Conservation (phyloP, 2,113 vertebrate genomes). For the Pheucticus melanocephalus region DNA sequence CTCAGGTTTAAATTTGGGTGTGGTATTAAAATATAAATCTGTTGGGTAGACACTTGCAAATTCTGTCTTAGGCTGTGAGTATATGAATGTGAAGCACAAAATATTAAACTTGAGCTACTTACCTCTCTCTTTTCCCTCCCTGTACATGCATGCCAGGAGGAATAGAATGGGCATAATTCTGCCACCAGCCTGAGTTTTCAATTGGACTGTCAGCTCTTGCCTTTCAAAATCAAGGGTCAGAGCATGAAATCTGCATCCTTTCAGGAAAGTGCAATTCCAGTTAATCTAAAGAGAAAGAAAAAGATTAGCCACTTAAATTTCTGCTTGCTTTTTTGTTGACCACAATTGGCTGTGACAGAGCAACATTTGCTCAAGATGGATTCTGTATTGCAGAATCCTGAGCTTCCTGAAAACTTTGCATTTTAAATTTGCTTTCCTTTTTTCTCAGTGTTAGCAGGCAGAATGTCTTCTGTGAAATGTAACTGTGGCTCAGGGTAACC, state of each 20-base stretch:
- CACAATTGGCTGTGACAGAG: not conserved
- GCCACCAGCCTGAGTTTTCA: not conserved
- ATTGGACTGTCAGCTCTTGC: not conserved
- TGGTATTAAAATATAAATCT: not conserved
- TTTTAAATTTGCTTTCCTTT: not conserved
- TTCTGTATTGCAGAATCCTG: not conserved
- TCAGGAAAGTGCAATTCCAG: not conserved
- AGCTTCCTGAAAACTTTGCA: not conserved
- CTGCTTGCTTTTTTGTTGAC: not conserved
- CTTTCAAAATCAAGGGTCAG: not conserved
- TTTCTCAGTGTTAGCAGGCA: not conserved
- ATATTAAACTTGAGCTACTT: not conserved
- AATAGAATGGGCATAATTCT: not conserved
- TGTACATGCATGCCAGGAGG: not conserved
- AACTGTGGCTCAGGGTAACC: not conserved
- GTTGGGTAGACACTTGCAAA: not conserved
- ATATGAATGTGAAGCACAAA: not conserved
- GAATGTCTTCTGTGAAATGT: not conserved
- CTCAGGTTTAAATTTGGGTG: not conserved
- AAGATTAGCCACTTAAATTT: not conserved
- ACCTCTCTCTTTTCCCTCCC: rapidly evolving
- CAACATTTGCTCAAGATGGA: not conserved
- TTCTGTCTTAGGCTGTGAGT: not conserved
- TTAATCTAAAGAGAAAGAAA: not conserved
- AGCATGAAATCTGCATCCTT: not conserved